Evolutionary conservation across 2,113 vertebrate species (phyloP).

Genomic region (Podarcis raffonei): DNA sequence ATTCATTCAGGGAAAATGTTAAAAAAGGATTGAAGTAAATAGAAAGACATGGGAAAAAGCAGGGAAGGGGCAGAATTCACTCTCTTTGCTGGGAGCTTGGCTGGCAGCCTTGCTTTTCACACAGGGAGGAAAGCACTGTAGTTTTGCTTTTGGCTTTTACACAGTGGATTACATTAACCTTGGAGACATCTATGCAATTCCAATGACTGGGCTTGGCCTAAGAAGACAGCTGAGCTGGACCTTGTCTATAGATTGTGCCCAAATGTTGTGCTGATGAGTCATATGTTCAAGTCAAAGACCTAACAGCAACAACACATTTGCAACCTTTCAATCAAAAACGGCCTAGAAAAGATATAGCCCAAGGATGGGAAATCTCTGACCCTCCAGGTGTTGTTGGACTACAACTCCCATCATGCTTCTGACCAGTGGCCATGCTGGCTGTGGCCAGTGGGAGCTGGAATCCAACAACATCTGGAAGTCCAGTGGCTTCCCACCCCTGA

Average conservation of each 20-base stretch:
- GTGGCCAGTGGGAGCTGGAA: too few relatives aligned
- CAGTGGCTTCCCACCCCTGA: too few relatives aligned
- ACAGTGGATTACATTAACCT: neutral
- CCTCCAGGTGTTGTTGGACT: too few relatives aligned
- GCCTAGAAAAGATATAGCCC: neutral
- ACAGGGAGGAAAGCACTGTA: neutral
- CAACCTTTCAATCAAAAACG: neutral
- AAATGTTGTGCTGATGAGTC: neutral
- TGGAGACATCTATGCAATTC: neutral
- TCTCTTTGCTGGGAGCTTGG: constrained; percentile 4
- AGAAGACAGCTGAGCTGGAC: neutral
- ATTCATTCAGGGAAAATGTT: neutral
- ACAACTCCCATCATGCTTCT: too few relatives aligned
- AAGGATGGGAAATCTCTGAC: too few relatives aligned
- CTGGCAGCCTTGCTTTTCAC: neutral
- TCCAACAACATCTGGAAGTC: too few relatives aligned
- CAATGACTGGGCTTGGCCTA: neutral
- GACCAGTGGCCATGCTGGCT: too few relatives aligned
- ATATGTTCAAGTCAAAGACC: neutral
- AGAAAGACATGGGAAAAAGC: neutral
- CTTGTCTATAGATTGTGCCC: neutral
- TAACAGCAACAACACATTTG: too few relatives aligned
- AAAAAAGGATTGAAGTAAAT: neutral
- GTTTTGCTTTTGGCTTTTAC: neutral
- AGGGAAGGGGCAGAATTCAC: neutral